Conservation (phyloP, 2,888 invertebrate species). For the Linnaemya tessellans region DNA sequence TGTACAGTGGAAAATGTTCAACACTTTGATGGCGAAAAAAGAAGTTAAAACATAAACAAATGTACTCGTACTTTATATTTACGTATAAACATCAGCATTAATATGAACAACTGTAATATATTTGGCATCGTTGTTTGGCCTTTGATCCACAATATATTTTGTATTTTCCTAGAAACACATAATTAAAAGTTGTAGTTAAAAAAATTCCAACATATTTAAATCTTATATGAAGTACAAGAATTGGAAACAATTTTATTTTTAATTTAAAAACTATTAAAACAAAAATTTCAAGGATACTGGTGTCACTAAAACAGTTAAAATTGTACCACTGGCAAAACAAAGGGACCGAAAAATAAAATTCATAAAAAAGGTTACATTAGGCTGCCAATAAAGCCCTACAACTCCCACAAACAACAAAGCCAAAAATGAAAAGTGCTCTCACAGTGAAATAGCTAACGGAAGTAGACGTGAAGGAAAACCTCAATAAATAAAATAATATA, state of each 20-base stretch:
- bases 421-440: background rate
- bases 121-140: no score
- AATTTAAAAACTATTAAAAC: no score
- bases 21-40: background rate
- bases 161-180: no score
- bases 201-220: no score
- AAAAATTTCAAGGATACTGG: background rate
- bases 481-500: slow-evolving; percentile 48
- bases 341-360: background rate
- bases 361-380: slow-evolving; percentile 28
- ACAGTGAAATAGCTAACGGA: slow-evolving; percentile 14
- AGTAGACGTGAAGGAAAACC: slow-evolving; percentile 35
- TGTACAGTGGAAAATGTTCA: slow-evolving; percentile 5
- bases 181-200: no score
- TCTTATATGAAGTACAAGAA: no score
- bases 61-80: no score
- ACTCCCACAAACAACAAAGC: background rate
- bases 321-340: slow-evolving; percentile 11
- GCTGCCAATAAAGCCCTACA: background rate
- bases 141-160: no score
- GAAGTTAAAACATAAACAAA: background rate
- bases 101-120: no score
- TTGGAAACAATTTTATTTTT: no score
- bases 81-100: no score
- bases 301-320: background rate